Base-by-base conservation (phyloP, 92 coral and sea anemone genomes). In the Parazoanthus atlanticus region DNA sequence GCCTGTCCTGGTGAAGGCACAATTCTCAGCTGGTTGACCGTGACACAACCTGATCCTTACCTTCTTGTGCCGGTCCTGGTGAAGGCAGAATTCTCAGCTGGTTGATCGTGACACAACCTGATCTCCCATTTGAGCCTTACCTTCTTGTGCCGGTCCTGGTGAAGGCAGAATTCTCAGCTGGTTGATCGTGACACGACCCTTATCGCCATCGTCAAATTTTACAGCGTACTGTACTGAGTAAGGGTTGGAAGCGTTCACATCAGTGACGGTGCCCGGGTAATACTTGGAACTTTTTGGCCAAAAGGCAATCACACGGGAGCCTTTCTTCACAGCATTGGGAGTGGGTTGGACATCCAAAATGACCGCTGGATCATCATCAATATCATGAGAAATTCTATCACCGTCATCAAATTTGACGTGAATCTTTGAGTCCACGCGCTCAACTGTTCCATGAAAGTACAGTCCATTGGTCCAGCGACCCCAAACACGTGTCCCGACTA, bases 341-440 rank as follows among this genome's bases (percentile, higher is more conserved):
- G 88, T 89, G 41, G 94, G 94, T 23, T 86, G 88, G 88, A 86
- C 78, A 76, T 92, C 94, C 12, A 92, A 74, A 26, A 92, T 77
- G 41, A 92, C 81, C 1, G 94, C 90, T 74, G 92, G 5, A 34
- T 74, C 79, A 61, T 92, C 94, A 81, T 88, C 90, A 64, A 88
- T 81, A 12, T 85, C 72, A 67, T 92, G 94, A 4, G 92, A 85
- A 43, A 89, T 80, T 67, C 88, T 81, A 67, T 92, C 92, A 16
- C 94, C 94, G 74, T 92, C 94, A 64, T 92, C 92, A 80, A 89
- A 92, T 49, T 89, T 38, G 76, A 92, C 88, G 36, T 92, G 92
- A 64, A 89, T 86, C 86, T 89, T 89, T 80, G 88, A 70, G 77
- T 86, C 92, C 0, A 82, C 92, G 49, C 86, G 79, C 61, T 92